phyloP scores from a whole-genome alignment of 2,888 invertebrate genomes.

The Flexamia atlantica region DNA sequence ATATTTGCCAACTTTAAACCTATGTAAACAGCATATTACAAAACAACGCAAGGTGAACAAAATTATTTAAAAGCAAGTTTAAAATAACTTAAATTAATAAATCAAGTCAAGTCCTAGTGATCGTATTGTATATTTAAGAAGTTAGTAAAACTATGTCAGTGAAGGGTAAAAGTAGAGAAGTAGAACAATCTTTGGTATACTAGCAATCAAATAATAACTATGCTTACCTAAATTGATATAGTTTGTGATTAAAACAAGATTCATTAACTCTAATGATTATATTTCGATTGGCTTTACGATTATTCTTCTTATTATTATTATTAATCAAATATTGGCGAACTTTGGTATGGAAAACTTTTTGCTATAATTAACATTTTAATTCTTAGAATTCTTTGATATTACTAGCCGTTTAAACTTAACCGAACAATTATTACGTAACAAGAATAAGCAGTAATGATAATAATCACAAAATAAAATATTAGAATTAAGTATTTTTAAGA shows the following conservation, averaged over 20 bases:
- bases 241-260: background rate
- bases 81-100: background rate
- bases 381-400: constrained; percentile 39
- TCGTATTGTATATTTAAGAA: background rate
- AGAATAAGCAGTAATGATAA: background rate
- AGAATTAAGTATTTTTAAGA: too few relatives aligned
- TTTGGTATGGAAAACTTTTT: background rate
- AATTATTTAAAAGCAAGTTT: too few relatives aligned
- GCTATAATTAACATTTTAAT: background rate
- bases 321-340: background rate
- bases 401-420: constrained; percentile 43
- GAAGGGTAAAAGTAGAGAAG: background rate
- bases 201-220: constrained; percentile 47
- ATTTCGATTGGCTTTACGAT: background rate
- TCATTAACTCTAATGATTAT: background rate
- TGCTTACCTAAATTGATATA: constrained; percentile 4
- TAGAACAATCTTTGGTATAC: constrained; percentile 53
- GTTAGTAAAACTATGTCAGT: background rate
- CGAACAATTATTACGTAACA: background rate
- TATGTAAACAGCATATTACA: background rate
- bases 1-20: background rate
- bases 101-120: background rate
- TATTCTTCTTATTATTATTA: too few relatives aligned
- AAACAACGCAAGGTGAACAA: too few relatives aligned
- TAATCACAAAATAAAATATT: background rate